A percentile compares a stretch with the other conserved stretches of the same genome.
These are phyloP conservation scores for Prietella phreatophila DNA, from an alignment of 2,113 vertebrate genomes.

Conservation along the genomic window DNA sequence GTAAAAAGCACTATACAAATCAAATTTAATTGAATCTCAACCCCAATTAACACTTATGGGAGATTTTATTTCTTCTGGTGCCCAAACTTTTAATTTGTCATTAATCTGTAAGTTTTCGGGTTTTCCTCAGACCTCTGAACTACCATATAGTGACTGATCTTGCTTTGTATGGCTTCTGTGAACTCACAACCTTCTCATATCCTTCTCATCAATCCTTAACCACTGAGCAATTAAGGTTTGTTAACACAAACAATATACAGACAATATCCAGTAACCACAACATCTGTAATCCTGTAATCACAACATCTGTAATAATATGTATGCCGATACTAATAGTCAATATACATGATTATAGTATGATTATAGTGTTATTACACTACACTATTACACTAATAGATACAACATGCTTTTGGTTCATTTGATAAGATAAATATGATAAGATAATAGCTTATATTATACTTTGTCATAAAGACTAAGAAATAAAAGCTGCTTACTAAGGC, in stretches of 20 bases:
- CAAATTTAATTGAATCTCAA: not conserved
- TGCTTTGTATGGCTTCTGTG: not conserved
- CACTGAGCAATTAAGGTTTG: too few relatives aligned
- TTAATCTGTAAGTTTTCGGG: not conserved
- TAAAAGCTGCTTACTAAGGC: not conserved
- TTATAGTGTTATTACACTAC: too few relatives aligned
- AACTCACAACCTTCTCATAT: not conserved
- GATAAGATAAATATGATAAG: not conserved
- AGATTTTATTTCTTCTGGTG: not conserved
- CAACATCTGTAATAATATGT: not conserved
- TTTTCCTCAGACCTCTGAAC: not conserved
- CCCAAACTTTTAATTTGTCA: not conserved
- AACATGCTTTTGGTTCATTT: not conserved
- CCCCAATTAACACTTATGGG: not conserved
- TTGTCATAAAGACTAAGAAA: slow-evolving; percentile 5
- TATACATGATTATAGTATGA: not conserved
- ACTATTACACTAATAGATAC: not conserved
- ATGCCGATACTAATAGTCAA: not conserved
- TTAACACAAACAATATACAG: too few relatives aligned
- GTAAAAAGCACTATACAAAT: too few relatives aligned
- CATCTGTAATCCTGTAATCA: not conserved
- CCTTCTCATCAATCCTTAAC: not conserved
- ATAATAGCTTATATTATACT: not conserved
- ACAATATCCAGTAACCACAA: too few relatives aligned
- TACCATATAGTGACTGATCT: not conserved